phyloP scores from a whole-genome alignment of 2,113 vertebrate species.

The Tetrao urogallus region DNA sequence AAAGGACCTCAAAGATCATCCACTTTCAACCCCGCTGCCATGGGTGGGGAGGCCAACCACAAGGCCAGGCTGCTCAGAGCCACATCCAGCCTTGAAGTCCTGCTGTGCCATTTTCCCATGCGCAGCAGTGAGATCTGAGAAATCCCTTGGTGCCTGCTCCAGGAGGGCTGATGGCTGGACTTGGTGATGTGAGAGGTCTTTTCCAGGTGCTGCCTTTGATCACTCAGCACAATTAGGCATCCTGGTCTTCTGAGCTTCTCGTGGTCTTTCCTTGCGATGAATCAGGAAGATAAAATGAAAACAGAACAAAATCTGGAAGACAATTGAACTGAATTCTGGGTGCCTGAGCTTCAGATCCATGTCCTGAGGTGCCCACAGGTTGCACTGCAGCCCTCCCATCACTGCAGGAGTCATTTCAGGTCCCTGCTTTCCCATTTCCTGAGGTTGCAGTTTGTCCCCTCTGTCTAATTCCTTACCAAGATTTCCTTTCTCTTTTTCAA shows the following conservation, averaged over 20 bases:
- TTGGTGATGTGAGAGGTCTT: too few relatives aligned
- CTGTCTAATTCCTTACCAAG: neutral
- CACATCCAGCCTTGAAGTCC: too few relatives aligned
- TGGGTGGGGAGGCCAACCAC: too few relatives aligned
- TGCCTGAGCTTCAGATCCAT: too few relatives aligned
- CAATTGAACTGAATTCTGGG: neutral
- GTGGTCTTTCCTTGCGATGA: neutral
- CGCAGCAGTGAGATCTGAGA: neutral
- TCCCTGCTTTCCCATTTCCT: neutral
- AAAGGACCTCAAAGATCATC: too few relatives aligned
- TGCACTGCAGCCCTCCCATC: neutral
- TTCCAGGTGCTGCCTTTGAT: too few relatives aligned
- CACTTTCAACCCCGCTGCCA: too few relatives aligned
- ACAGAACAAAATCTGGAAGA: neutral
- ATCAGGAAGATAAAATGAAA: neutral
- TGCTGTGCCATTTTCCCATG: too few relatives aligned
- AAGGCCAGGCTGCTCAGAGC: too few relatives aligned
- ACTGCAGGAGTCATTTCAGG: neutral
- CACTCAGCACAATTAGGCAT: neutral
- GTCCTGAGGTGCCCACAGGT: neutral
- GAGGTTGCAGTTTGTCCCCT: neutral
- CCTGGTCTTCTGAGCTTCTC: neutral
- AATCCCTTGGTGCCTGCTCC: accelerated
- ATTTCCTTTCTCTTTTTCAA: neutral
- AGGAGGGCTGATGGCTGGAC: neutral